Percentiles rank a stretch among this genome's conserved stretches.
These are phyloP conservation scores for Spisula solida DNA, from an alignment of 2,888 invertebrate species.

Conservation along the genomic window DNA sequence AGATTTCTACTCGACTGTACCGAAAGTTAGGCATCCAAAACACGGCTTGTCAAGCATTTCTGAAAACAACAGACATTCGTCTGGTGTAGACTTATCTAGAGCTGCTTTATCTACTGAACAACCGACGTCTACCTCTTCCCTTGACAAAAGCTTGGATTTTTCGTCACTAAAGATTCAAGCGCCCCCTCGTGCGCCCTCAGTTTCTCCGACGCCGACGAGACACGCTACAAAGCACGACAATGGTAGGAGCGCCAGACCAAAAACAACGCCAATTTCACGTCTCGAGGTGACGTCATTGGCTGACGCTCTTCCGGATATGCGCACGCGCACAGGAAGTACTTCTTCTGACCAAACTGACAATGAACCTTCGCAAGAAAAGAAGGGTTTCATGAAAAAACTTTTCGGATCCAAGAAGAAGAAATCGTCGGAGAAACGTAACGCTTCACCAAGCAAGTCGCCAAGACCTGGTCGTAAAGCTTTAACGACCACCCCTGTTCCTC, in stretches of 20 bases:
- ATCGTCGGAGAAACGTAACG: conserved; percentile 63
- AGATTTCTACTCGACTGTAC: conserved; percentile 68
- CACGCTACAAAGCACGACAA: conserved; percentile 53
- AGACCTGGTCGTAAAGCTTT: conserved; percentile 67
- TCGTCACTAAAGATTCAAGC: conserved; percentile 70
- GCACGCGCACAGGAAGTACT: conserved; percentile 66
- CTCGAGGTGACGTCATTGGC: conserved; percentile 53
- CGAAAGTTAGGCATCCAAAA: conserved; percentile 63
- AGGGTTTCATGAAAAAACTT: conserved; percentile 83
- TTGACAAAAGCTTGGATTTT: conserved; percentile 69
- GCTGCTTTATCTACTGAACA: conserved; percentile 50
- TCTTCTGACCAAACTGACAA: conserved; percentile 72
- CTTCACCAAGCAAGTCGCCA: conserved; percentile 67
- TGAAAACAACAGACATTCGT: conserved; percentile 60
- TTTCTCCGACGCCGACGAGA: conserved; percentile 64
- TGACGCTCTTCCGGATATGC: conserved; percentile 58
- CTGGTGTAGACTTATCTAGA: conserved; percentile 57
- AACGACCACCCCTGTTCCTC: conserved; percentile 56
- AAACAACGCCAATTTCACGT: conserved; percentile 42
- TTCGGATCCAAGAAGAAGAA: conserved; percentile 83
- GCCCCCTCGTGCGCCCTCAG: conserved; percentile 66
- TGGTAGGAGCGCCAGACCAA: conserved; percentile 33
- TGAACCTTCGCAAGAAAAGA: conserved; percentile 72
- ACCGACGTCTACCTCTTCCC: conserved; percentile 62
- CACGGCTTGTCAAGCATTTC: conserved; percentile 66